Base-by-base conservation (phyloP, 2,797 vertebrate genomes). In the Scolopax bukidnonensis region DNA sequence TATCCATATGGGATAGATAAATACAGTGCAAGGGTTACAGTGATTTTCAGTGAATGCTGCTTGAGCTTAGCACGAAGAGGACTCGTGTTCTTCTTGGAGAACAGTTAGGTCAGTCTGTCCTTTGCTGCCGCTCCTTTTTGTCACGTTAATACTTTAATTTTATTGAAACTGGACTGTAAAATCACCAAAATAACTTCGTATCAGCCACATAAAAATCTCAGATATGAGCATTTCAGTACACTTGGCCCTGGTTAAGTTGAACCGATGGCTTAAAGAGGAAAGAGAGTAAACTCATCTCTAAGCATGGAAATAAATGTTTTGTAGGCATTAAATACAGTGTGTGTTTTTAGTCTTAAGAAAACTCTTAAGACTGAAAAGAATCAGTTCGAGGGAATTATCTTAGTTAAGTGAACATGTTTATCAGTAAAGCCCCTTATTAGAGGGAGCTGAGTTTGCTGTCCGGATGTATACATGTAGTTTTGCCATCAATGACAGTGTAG, bases 311-410 rank as follows among this genome's bases (percentile, higher is more conserved):
- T 14, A 38, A 57, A 17, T 20, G 10, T 18, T 88, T 61, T 30
- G 6, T 40, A 77, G 77, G 48, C 43, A 43, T 16, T 12, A 12
- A 54, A 38, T 15, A 16, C 38, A n/a, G 41, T 33, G 65, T 28
- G 27, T 80, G 38, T 18, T 93, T 76, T 79, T 19, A 65, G 32
- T 73, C 30, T 63, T 61, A 57, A 40, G 33, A 81, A 79, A 56
- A 60, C 11, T 48, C 60, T 64, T 16, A n/a, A 87, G 64, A 28
- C 70, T 90, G 71, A 48, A 92, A 93, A 85, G 76, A 79, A 78
- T 94, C 73, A 74, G 71, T 50, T 38, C 53, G 61, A 65, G 33
- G 68, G 67, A 81, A 32, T 87, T 86, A 48, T 47, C 38, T 68
- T 64, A 36, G 48, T 51, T 36, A 68, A 74, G 48, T 24, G 83